phyloP scores from a whole-genome alignment of 2,113 vertebrate species.

The Psettodes erumei region DNA sequence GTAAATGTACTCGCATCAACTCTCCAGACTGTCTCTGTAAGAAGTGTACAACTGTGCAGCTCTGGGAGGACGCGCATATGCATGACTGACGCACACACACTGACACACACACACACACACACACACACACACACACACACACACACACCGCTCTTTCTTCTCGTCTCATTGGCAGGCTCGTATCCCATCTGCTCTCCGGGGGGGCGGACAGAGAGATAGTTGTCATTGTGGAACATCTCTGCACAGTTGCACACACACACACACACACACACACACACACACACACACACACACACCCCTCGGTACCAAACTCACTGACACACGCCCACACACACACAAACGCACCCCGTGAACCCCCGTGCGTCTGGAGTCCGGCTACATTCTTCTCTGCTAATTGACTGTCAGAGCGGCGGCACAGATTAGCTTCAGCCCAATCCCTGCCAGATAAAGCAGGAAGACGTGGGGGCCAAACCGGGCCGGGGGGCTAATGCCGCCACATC shows the following conservation, averaged over 20 bases:
- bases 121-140: conserved; percentile 15
- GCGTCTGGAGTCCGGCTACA: conserved; percentile 62
- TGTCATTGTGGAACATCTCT: conserved; percentile 78
- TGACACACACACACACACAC: conserved; percentile 9
- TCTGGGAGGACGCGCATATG: conserved; percentile 58
- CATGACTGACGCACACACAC: conserved; percentile 61
- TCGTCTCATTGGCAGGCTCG: conserved; percentile 76
- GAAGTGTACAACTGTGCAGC: conserved; percentile 42
- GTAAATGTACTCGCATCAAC: conserved; percentile 38
- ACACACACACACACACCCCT: conserved; percentile 16
- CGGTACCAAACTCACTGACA: conserved; percentile 36
- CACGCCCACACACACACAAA: conserved; percentile 34
- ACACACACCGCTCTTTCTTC: conserved; percentile 67
- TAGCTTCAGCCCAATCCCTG: conserved; percentile 79
- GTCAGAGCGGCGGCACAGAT: conserved; percentile 82
- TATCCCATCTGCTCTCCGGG: conserved; percentile 82
- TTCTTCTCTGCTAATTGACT: conserved; percentile 86
- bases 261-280: conserved; percentile 41
- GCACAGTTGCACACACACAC: conserved; percentile 42
- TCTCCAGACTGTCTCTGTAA: conserved; percentile 37
- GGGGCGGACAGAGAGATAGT: conserved; percentile 76
- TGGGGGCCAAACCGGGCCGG: conserved; percentile 59
- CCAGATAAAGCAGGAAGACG: conserved; percentile 78
- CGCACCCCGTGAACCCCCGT: conserved; percentile 35
- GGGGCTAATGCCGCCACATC: conserved; percentile 63